Evolutionary conservation across 2,888 invertebrate species (phyloP).

Genomic region (Neoaliturus tenellus): DNA sequence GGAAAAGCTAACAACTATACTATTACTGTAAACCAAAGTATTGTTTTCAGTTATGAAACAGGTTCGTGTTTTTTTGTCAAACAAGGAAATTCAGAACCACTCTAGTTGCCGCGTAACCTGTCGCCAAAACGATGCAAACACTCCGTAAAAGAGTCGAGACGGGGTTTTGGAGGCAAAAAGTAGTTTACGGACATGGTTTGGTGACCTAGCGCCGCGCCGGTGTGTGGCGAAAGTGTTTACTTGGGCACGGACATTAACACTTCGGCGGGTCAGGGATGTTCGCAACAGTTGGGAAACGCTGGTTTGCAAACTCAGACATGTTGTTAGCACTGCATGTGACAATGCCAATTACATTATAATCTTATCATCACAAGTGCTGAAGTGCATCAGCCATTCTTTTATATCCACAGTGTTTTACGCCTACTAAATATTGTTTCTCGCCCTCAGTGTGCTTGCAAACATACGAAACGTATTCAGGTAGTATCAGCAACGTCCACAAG

Average conservation of each 20-base stretch:
- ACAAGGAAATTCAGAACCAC: neutral
- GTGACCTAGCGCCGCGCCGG: neutral
- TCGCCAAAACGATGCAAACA: conserved; percentile 1
- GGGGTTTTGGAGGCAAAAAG: neutral
- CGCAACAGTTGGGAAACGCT: neutral
- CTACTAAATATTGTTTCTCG: too few species aligned
- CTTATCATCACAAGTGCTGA: too few species aligned
- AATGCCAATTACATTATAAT: too few species aligned
- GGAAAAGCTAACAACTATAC: too few species aligned
- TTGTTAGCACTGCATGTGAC: too few species aligned
- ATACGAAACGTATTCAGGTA: too few species aligned
- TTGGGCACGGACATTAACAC: neutral
- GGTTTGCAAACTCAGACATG: too few species aligned
- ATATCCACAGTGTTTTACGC: too few species aligned
- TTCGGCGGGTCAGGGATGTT: neutral
- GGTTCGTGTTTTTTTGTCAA: conserved; percentile 18
- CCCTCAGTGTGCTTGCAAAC: too few species aligned
- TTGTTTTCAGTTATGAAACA: neutral
- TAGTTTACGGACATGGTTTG: neutral
- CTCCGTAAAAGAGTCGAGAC: neutral
- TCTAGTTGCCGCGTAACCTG: neutral
- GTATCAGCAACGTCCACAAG: too few species aligned
- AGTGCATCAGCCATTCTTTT: too few species aligned
- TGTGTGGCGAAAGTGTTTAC: neutral
- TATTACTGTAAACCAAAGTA: neutral